These are phyloP conservation scores for Capricornis sumatraensis DNA, from an alignment of 2,113 vertebrate genomes.

Conservation along the genomic window DNA sequence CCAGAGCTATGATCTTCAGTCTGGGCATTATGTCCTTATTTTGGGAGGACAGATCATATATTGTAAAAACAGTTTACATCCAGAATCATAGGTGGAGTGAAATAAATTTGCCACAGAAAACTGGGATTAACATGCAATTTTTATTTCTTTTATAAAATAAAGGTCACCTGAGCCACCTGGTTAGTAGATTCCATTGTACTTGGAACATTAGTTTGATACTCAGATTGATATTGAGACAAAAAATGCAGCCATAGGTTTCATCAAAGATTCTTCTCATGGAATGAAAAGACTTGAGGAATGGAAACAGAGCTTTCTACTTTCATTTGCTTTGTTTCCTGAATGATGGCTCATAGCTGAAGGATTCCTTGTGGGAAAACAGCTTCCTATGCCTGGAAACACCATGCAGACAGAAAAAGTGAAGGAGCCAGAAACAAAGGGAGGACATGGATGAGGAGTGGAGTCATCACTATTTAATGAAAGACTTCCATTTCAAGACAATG, in stretches of 20 bases:
- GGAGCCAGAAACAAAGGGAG: not conserved
- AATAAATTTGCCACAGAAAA: not conserved
- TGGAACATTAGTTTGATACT: conserved; percentile 1
- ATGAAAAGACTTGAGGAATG: conserved; percentile 28
- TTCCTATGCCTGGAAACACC: not conserved
- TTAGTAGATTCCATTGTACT: not conserved
- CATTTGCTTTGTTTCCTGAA: not conserved
- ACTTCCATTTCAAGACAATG: not conserved
- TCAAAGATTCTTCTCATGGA: conserved; percentile 41
- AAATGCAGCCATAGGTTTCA: conserved; percentile 29
- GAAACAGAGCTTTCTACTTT: conserved; percentile 16
- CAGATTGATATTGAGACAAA: conserved; percentile 13
- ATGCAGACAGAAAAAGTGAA: not conserved
- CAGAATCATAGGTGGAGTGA: conserved; percentile 4
- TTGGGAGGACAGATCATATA: not conserved
- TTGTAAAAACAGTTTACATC: not conserved
- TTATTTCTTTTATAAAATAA: conserved; percentile 49
- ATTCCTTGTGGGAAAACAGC: not conserved
- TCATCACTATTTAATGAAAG: not conserved
- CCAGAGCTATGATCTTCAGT: fast-evolving
- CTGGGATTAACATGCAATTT: conserved; percentile 42
- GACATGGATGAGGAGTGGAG: fast-evolving
- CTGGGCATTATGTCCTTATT: not conserved
- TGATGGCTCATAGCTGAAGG: not conserved
- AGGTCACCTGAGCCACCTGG: not conserved